These are phyloP conservation scores for Orthosia incerta DNA, from an alignment of 2,888 invertebrate species.

Conservation along the genomic window DNA sequence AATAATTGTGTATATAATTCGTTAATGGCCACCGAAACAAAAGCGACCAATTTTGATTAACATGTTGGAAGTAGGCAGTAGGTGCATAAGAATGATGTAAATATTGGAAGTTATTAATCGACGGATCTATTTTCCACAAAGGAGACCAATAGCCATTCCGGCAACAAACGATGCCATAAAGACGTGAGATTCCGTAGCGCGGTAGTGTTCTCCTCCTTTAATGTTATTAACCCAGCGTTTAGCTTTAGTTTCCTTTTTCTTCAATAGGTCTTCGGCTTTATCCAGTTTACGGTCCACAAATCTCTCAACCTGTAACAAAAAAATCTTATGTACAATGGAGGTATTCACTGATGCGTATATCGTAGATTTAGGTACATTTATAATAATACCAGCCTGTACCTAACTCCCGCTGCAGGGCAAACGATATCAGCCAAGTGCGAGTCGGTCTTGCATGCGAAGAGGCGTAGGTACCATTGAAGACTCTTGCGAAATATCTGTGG, in stretches of 20 bases:
- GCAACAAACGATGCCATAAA: conserved; percentile 95
- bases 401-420: no score
- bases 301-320: conserved; percentile 93
- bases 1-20: no score
- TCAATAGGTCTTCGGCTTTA: conserved; percentile 94
- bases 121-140: conserved; percentile 84
- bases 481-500: not conserved
- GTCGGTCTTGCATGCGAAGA: not conserved
- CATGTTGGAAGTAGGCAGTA: not conserved
- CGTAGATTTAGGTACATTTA: not conserved
- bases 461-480: not conserved
- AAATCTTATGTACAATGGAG: conserved; percentile 15
- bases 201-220: conserved; percentile 92
- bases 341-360: not conserved
- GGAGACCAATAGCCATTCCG: conserved; percentile 94
- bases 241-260: conserved; percentile 93
- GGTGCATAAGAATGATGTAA: not conserved
- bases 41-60: not conserved
- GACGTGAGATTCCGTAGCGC: conserved; percentile 94
- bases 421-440: not conserved
- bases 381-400: not conserved
- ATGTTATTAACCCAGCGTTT: conserved; percentile 94
- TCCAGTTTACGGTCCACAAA: conserved; percentile 95
- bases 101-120: not conserved
- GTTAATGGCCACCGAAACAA: not conserved